Conservation (phyloP, 1,140 invertebrate species). For the Laupala kohalensis region DNA sequence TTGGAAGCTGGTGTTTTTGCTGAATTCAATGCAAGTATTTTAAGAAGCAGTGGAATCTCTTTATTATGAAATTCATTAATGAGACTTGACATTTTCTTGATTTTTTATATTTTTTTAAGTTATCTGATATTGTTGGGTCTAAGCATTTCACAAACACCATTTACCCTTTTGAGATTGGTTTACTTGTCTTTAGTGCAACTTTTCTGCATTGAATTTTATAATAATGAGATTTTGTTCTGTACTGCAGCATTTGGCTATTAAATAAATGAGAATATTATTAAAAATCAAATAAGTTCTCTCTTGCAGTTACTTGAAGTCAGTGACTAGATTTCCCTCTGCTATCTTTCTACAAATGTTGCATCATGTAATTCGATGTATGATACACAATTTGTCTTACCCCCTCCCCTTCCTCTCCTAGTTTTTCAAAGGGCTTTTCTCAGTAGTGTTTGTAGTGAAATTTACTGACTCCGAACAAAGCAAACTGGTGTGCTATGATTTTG, state of each 20-base stretch:
- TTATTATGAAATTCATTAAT: slow-evolving; percentile 3
- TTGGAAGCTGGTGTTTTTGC: neutral
- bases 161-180: neutral
- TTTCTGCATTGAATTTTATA: slow-evolving; percentile 5
- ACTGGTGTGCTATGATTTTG: neutral
- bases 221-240: slow-evolving; percentile 10
- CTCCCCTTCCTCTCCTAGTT: neutral
- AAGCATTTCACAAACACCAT: neutral
- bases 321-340: neutral
- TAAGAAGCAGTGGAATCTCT: slow-evolving; percentile 4
- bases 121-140: neutral
- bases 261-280: neutral
- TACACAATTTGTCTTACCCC: neutral
- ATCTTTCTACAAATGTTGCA: neutral
- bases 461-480: neutral
- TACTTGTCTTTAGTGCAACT: neutral
- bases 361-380: neutral
- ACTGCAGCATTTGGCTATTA: neutral
- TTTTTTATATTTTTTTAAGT: neutral
- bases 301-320: neutral
- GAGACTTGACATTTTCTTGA: neutral
- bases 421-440: neutral
- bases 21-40: neutral
- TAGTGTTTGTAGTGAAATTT: neutral
- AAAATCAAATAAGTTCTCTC: neutral